These are phyloP conservation scores for Brachionus sp. DNA, from an alignment of 1,140 invertebrate genomes.

Conservation along the genomic window DNA sequence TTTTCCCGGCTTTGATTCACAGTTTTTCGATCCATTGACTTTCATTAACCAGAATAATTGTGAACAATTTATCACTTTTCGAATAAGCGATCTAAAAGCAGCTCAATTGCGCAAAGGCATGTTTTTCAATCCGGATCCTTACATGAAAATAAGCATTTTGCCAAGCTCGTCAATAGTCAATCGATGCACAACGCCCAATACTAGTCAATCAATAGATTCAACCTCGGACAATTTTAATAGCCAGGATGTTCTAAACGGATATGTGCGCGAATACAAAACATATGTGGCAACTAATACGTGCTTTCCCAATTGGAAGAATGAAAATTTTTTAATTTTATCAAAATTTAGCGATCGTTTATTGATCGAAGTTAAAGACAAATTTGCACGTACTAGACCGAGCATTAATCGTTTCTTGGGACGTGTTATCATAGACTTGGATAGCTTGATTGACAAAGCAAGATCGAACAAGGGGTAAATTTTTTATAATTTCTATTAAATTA, in stretches of 20 bases:
- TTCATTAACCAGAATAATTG: background rate
- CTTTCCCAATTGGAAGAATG: constrained; percentile 42
- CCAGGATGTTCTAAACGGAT: constrained; percentile 53
- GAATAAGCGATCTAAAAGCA: constrained; percentile 55
- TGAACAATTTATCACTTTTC: constrained; percentile 35
- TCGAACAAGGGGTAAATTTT: background rate
- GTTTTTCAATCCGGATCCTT: constrained; percentile 63
- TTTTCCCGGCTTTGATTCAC: background rate
- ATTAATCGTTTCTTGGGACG: constrained; percentile 62
- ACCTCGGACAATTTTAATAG: constrained; percentile 55
- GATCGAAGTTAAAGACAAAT: constrained; percentile 63
- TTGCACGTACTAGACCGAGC: constrained; percentile 61
- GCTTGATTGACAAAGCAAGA: constrained; percentile 55
- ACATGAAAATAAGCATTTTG: constrained; percentile 60
- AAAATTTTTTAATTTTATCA: constrained; percentile 59
- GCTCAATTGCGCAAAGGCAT: constrained; percentile 61
- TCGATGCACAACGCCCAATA: constrained; percentile 47
- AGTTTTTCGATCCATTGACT: background rate
- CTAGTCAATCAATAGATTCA: constrained; percentile 54
- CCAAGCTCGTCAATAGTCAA: constrained; percentile 53
- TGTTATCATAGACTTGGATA: constrained; percentile 57
- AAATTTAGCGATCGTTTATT: constrained; percentile 60
- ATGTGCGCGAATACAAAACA: constrained; percentile 59
- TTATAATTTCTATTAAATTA: background rate
- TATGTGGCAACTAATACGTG: constrained; percentile 47